Conservation (phyloP, 37 sponge, comb jelly and placozoan genomes). For the Haliclona indistincta region DNA sequence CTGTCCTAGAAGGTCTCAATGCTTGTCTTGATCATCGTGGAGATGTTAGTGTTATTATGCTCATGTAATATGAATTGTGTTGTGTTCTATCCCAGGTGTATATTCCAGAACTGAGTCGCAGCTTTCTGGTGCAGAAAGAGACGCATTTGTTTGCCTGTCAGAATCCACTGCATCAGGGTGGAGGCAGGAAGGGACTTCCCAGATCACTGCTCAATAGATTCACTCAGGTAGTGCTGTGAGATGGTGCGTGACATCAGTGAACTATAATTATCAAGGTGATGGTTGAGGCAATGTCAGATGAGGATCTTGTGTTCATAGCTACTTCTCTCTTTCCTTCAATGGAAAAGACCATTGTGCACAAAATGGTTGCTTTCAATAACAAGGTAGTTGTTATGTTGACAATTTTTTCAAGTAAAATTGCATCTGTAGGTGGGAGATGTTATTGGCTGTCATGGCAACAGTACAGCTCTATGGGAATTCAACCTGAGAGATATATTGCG, state of each 20-base stretch:
- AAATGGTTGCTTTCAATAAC: slow-evolving; percentile 82
- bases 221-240: slow-evolving; percentile 88
- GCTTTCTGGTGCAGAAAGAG: slow-evolving; percentile 64
- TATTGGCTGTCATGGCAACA: not conserved
- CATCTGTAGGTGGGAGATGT: not conserved
- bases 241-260: too few species aligned
- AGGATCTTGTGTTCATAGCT: slow-evolving; percentile 77
- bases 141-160: slow-evolving; percentile 97
- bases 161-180: slow-evolving; percentile 94
- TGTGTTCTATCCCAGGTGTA: slow-evolving; percentile 56
- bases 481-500: slow-evolving; percentile 92
- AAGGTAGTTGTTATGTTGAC: slow-evolving; percentile 56
- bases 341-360: slow-evolving; percentile 19
- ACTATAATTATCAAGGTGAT: slow-evolving; percentile 69
- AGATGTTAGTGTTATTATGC: slow-evolving; percentile 63
- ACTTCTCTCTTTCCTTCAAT: slow-evolving; percentile 59
- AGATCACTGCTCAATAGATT: slow-evolving; percentile 96
- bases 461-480: slow-evolving; percentile 81
- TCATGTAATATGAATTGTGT: not conserved
- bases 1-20: slow-evolving; percentile 97
- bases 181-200: slow-evolving; percentile 95
- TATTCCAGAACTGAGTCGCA: slow-evolving; percentile 85
- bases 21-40: slow-evolving; percentile 96
- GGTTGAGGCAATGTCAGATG: slow-evolving; percentile 60
- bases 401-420: not conserved